Evolutionary conservation across 1,140 invertebrate species (phyloP), one percentile per base, ranked within the genome.

Genomic region (Zaprionus vittiger): DNA sequence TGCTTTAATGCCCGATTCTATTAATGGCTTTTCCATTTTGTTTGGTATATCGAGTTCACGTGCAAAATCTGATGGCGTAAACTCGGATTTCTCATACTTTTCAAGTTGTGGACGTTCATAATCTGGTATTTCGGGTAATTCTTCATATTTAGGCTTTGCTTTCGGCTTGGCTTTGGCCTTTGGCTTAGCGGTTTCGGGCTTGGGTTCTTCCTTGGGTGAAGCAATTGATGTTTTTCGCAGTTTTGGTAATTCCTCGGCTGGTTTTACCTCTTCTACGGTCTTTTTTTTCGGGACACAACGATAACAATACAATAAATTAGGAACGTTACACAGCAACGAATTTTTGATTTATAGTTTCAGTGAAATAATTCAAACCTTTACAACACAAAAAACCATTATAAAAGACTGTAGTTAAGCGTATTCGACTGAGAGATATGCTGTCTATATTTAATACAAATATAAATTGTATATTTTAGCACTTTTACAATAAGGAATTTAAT

Each of bases 61-160:
- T 31, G 66, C 67, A 57, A 93, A 87, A 56, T 93, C 91, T 14
- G 76, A 74, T n/a, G 85, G 75, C 2, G 52, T 83, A 62, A 93
- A 92, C 7, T 93, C 92, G 0, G 94, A 93, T 77, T 93, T 94
- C 92, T 95, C 94, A 73, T 94, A 94, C 81, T 94, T 94, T 83
- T 95, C 94, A 74, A 94, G 91, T 57, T 93, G 93, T 4, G 94
- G 94, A 61, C 94, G 92, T 92, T 95, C 94, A 80, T 95, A 95
- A 93, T 96, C 96, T 24, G 96, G 95, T 77, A 96, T 96, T 91
- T 96, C 95, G n/a, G 96, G 96, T 61, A 96, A 93, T 24, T 96
- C 94, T 77, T 94, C 96, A 59, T 95, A 95, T 78, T 95, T 94
- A 66, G 94, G 92, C 38, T 94, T 94, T 60, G 93, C 93, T 41